Evolutionary conservation across 2,888 invertebrate species (phyloP).

Genomic region (Latrodectus hesperus): DNA sequence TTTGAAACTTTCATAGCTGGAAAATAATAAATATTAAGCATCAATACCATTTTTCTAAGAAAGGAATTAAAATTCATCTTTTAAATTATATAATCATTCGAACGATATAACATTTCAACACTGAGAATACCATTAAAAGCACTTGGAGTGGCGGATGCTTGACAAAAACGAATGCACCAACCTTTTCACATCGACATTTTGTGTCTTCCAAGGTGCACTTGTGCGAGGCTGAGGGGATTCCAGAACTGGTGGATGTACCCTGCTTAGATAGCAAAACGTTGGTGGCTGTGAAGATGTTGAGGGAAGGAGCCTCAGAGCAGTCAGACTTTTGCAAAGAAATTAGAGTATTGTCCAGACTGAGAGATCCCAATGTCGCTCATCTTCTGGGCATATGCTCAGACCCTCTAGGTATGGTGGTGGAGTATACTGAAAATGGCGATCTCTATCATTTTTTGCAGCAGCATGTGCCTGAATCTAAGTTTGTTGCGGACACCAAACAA

Average conservation of each 20-base stretch:
- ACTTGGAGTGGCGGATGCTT: conserved; percentile 54
- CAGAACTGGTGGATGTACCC: conserved; percentile 71
- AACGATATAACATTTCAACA: neutral
- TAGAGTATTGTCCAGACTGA: conserved; percentile 87
- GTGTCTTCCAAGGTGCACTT: conserved; percentile 72
- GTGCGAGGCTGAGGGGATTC: conserved; percentile 74
- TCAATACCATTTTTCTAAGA: too few relatives aligned
- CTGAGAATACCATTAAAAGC: neutral
- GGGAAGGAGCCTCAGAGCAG: conserved; percentile 83
- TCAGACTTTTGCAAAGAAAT: conserved; percentile 89
- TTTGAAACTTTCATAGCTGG: too few relatives aligned
- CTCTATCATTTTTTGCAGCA: conserved; percentile 85
- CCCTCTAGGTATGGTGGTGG: conserved; percentile 90
- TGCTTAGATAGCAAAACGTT: conserved; percentile 82
- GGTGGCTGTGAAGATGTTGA: conserved; percentile 90
- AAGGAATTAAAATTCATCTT: too few relatives aligned
- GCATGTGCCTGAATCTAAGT: conserved; percentile 81
- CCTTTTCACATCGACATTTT: neutral
- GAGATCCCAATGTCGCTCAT: conserved; percentile 88
- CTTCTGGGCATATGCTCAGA: conserved; percentile 89
- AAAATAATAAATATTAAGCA: too few relatives aligned
- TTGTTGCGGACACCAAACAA: conserved; percentile 80
- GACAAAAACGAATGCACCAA: too few relatives aligned
- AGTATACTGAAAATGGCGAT: conserved; percentile 90
- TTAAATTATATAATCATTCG: too few relatives aligned